Conservation (phyloP, 2,888 invertebrate species). For the Hyppa rectilinea region DNA sequence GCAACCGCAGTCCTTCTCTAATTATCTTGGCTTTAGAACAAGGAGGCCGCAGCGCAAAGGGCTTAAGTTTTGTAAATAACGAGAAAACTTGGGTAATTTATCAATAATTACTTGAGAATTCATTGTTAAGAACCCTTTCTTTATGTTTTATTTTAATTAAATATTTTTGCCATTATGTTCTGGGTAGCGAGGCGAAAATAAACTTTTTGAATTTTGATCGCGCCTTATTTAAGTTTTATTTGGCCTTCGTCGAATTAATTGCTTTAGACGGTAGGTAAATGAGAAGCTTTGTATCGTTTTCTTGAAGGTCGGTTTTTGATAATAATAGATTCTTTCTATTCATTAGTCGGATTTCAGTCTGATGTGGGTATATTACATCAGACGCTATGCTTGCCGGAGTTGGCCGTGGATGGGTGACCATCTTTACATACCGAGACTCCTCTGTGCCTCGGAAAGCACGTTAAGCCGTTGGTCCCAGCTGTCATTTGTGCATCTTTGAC, state of each 20-base stretch:
- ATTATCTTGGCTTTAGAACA: conserved; percentile 57
- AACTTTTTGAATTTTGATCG: conserved; percentile 55
- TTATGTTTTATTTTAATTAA: conserved; percentile 64
- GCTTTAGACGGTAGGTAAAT: background rate
- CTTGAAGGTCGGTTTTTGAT: background rate
- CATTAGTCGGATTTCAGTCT: too few relatives aligned
- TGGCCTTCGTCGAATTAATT: conserved; percentile 16
- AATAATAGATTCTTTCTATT: too few relatives aligned
- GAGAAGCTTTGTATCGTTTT: background rate
- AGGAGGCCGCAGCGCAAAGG: conserved; percentile 44
- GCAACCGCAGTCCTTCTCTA: conserved; percentile 48
- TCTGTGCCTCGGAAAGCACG: too few relatives aligned
- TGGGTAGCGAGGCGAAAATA: conserved; percentile 30
- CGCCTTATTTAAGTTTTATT: conserved; percentile 31
- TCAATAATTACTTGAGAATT: conserved; percentile 67
- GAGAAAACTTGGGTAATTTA: conserved; percentile 66
- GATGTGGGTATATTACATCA: too few relatives aligned
- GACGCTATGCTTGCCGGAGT: too few relatives aligned
- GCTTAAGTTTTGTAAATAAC: conserved; percentile 67
- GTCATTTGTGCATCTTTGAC: too few relatives aligned
- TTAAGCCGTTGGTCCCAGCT: too few relatives aligned
- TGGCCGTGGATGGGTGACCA: too few relatives aligned
- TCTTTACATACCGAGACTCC: too few relatives aligned
- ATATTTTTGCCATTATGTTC: conserved; percentile 58
- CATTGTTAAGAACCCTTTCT: conserved; percentile 59